Percentiles rank a stretch among this genome's conserved stretches.
These are phyloP conservation scores for Parapristionchus giblindavisi DNA, from an alignment of 2,888 invertebrate genomes.

Conservation along the genomic window DNA sequence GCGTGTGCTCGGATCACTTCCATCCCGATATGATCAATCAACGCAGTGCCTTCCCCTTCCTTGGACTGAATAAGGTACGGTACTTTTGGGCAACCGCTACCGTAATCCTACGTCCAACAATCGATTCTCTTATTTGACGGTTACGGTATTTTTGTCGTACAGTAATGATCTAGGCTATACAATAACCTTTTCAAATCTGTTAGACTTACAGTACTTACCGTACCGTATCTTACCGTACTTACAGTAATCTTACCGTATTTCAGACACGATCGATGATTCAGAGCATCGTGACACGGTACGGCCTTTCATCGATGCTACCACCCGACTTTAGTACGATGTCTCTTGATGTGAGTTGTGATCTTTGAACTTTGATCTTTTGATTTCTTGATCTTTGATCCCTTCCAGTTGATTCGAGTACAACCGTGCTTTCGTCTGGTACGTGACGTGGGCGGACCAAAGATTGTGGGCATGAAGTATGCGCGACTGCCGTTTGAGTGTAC, in stretches of 20 bases:
- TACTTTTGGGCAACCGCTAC: too few species aligned
- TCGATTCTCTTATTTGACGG: too few species aligned
- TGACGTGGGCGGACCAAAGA: not conserved
- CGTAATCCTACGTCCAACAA: too few species aligned
- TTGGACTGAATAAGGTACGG: not conserved
- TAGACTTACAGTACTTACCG: not conserved
- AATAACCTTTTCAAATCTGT: not conserved
- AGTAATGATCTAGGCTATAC: not conserved
- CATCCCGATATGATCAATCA: not conserved
- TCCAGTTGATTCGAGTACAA: not conserved
- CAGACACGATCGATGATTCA: too few species aligned
- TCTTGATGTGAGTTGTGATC: slow-evolving; percentile 1
- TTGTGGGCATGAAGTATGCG: not conserved
- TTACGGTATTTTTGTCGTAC: not conserved
- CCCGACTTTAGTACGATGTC: not conserved
- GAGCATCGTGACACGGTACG: not conserved
- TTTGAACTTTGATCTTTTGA: not conserved
- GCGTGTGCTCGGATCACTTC: slow-evolving; percentile 12
- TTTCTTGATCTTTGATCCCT: not conserved
- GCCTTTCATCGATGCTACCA: not conserved
- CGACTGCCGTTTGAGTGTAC: not conserved
- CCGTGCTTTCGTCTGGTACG: slow-evolving; percentile 2
- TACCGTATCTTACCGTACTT: too few species aligned
- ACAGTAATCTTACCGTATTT: too few species aligned
- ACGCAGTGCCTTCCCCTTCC: not conserved